phyloP scores from a whole-genome alignment of 1,140 invertebrate species.

The Nilaparvata lugens region DNA sequence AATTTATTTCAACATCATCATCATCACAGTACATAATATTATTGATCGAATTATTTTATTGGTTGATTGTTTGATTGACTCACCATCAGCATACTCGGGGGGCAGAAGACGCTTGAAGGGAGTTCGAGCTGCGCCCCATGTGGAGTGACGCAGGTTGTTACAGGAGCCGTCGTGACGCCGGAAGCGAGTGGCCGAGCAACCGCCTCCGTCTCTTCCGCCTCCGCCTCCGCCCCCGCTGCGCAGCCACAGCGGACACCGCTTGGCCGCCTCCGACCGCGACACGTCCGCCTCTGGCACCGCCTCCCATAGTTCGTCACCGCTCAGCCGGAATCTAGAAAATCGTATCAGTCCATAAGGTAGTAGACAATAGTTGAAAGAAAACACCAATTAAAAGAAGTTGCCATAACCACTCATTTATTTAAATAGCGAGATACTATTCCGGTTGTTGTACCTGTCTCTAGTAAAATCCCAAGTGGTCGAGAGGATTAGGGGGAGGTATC shows the following conservation, averaged over 20 bases:
- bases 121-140: slow-evolving; percentile 78
- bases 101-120: slow-evolving; percentile 70
- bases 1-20: too few species aligned
- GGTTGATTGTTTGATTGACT: slow-evolving; percentile 31
- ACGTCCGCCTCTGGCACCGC: slow-evolving; percentile 79
- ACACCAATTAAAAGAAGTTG: too few species aligned
- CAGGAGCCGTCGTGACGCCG: slow-evolving; percentile 81
- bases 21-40: too few species aligned
- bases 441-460: too few species aligned
- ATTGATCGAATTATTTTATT: too few species aligned
- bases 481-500: too few species aligned
- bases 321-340: slow-evolving; percentile 75
- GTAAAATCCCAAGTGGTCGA: too few species aligned
- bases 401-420: too few species aligned
- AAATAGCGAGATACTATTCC: too few species aligned
- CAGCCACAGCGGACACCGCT: slow-evolving; percentile 78
- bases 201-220: slow-evolving; percentile 55
- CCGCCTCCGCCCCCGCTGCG: slow-evolving; percentile 71
- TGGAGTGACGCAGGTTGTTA: slow-evolving; percentile 85
- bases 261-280: slow-evolving; percentile 70
- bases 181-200: slow-evolving; percentile 65
- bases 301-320: slow-evolving; percentile 75
- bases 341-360: too few species aligned
- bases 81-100: slow-evolving; percentile 78
- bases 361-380: too few species aligned